phyloP scores from a whole-genome alignment of 2,888 invertebrate species.

The Limnephilus rhombicus region DNA sequence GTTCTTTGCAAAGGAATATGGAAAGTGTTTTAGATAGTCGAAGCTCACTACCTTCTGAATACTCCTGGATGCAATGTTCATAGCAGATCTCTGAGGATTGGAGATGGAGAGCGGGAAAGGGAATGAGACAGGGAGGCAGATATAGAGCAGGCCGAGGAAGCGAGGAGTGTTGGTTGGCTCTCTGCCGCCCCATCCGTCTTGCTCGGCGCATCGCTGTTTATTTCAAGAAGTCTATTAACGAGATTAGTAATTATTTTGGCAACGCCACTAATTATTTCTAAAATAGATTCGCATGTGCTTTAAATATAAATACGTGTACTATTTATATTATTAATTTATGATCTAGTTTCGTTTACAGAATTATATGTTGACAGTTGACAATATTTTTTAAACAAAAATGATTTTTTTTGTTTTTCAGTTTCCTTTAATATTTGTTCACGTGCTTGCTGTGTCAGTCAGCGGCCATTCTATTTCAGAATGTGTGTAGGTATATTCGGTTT shows the following conservation, averaged over 20 bases:
- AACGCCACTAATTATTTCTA: slow-evolving; percentile 10
- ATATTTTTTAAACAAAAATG: neutral
- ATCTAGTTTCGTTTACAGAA: neutral
- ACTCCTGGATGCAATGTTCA: neutral
- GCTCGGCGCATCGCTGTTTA: slow-evolving; percentile 7
- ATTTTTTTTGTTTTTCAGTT: neutral
- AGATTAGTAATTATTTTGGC: slow-evolving; percentile 31
- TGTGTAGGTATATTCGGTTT: neutral
- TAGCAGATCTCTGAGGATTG: neutral
- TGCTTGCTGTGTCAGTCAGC: neutral
- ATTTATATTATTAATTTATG: neutral
- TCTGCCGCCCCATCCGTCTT: neutral
- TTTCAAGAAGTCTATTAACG: neutral
- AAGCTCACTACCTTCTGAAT: no score
- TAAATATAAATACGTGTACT: neutral
- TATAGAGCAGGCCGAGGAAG: neutral
- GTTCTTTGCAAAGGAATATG: no score
- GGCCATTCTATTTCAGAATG: neutral
- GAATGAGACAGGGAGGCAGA: neutral
- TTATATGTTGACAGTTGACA: neutral
- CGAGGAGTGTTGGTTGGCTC: neutral
- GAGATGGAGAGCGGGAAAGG: neutral
- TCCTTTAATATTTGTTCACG: neutral
- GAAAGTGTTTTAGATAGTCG: no score
- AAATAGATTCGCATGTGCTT: slow-evolving; percentile 34